phyloP scores from a whole-genome alignment of 2,888 invertebrate genomes.

The Crematogaster levior region DNA sequence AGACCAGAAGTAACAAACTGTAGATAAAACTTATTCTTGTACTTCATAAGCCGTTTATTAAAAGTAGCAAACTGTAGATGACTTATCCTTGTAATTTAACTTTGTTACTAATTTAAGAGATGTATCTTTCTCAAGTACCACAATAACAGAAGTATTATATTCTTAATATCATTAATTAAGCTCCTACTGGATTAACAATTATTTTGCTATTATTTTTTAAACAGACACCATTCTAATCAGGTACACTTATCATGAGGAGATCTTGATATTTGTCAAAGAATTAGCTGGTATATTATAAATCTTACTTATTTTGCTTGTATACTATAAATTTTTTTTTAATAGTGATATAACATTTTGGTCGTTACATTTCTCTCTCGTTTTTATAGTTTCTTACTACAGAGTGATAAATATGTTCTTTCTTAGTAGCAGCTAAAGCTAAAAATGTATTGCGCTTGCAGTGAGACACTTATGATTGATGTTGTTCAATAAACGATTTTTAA shows the following conservation, averaged over 20 bases:
- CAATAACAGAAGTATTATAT: not conserved
- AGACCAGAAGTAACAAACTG: too few relatives aligned
- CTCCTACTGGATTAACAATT: not conserved
- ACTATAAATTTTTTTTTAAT: not conserved
- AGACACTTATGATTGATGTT: not conserved
- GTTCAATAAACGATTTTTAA: slow-evolving; percentile 29
- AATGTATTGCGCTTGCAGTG: not conserved
- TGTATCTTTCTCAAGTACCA: not conserved
- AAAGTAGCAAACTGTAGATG: not conserved
- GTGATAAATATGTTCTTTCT: slow-evolving; percentile 26
- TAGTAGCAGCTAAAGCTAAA: not conserved
- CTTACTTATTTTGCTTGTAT: too few relatives aligned
- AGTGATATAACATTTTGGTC: not conserved
- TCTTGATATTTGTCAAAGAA: not conserved
- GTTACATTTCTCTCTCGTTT: not conserved
- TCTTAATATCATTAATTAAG: not conserved
- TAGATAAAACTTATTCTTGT: too few relatives aligned
- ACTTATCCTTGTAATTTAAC: not conserved
- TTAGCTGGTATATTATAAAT: too few relatives aligned
- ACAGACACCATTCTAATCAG: too few relatives aligned
- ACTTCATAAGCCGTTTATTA: not conserved
- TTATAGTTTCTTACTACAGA: not conserved
- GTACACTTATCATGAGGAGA: not conserved
- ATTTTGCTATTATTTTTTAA: not conserved
- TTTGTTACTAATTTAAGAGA: not conserved